These are phyloP conservation scores for Pseudolaguvia tuberculata DNA, from an alignment of 2,113 vertebrate genomes.

Conservation along the genomic window DNA sequence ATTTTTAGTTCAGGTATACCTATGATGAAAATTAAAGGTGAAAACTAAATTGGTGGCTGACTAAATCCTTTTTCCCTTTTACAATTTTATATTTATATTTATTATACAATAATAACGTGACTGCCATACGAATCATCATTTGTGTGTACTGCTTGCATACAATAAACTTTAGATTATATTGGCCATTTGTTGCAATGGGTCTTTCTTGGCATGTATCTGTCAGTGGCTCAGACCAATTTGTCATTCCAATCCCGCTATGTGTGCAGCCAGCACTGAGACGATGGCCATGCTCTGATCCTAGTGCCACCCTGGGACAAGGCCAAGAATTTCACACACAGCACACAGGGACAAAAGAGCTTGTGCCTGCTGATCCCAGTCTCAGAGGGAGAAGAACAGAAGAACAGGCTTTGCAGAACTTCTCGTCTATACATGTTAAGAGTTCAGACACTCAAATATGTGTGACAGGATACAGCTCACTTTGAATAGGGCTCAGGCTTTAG, in stretches of 20 bases:
- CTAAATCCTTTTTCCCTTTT: not conserved
- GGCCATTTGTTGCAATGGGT: constrained; percentile 51
- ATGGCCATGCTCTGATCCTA: constrained; percentile 72
- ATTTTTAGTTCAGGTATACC: too few relatives aligned
- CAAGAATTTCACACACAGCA: constrained; percentile 69
- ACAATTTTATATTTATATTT: constrained; percentile 14
- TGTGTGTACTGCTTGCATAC: constrained; percentile 40
- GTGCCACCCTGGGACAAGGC: constrained; percentile 67
- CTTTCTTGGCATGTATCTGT: constrained; percentile 66
- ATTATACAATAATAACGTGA: constrained; percentile 17
- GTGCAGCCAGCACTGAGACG: constrained; percentile 69
- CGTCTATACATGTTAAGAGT: constrained; percentile 62
- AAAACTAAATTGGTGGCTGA: too few relatives aligned
- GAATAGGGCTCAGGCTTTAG: constrained; percentile 50
- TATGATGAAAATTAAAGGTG: too few relatives aligned
- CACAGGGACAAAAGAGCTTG: constrained; percentile 63
- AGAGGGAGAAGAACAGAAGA: constrained; percentile 58
- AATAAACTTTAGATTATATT: constrained; percentile 43
- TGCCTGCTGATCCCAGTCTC: constrained; percentile 67
- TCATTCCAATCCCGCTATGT: constrained; percentile 66
- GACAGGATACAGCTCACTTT: constrained; percentile 55
- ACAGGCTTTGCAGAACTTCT: constrained; percentile 66
- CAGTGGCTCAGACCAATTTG: constrained; percentile 73
- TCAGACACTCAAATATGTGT: constrained; percentile 61
- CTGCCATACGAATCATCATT: constrained; percentile 5